Conservation (phyloP, 1,140 invertebrate genomes). For the Pogonognathellus flavescens region DNA sequence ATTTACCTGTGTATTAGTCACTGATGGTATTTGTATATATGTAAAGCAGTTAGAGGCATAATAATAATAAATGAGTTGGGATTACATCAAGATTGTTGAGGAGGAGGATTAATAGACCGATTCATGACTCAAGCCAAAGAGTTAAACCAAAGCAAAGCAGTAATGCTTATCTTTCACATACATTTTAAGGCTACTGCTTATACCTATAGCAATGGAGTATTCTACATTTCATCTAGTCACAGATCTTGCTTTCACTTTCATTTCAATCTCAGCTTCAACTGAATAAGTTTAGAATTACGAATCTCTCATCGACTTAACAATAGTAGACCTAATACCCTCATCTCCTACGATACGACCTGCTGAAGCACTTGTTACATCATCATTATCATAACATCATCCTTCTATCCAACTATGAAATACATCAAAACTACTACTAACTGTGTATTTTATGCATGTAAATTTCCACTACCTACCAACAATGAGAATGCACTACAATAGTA, state of each 20-base stretch:
- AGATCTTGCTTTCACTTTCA: slow-evolving; percentile 37
- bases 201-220: no score
- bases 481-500: no score
- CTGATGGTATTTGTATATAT: background rate
- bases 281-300: slow-evolving; percentile 3
- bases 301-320: slow-evolving; percentile 15
- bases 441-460: no score
- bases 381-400: slow-evolving; percentile 31
- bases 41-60: background rate
- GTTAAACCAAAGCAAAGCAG: background rate
- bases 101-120: slow-evolving; percentile 54
- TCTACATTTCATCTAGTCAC: background rate
- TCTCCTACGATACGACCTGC: slow-evolving; percentile 44
- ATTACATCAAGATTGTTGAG: slow-evolving; percentile 31
- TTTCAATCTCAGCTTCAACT: slow-evolving; percentile 37
- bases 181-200: no score
- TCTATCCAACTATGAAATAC: background rate
- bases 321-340: slow-evolving; percentile 43
- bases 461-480: no score
- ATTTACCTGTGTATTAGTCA: background rate
- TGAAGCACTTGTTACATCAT: slow-evolving; percentile 37
- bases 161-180: slow-evolving; percentile 13
- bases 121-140: slow-evolving; percentile 32
- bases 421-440: no score
- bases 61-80: background rate